Percentiles rank a stretch among this genome's conserved stretches.
Evolutionary conservation across 1,140 invertebrate species (phyloP).

Genomic region (Eciton burchellii): DNA sequence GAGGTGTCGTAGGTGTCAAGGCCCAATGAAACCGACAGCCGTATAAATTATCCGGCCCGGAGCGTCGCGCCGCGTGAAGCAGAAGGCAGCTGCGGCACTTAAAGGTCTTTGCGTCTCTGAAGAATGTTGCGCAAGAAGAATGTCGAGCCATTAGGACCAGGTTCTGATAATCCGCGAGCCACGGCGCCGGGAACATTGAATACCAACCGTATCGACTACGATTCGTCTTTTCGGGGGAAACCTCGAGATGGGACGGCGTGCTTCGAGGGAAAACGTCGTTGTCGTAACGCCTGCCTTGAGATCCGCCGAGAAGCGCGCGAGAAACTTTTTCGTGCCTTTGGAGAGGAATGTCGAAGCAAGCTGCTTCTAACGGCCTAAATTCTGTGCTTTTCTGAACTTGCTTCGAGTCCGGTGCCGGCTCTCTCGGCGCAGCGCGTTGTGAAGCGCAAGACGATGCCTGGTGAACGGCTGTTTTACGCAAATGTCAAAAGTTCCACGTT

Average conservation of each 20-base stretch:
- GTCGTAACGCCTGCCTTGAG: neutral
- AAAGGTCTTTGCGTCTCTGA: constrained; percentile 74
- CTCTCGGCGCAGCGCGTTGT: too few species aligned
- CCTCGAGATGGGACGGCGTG: neutral
- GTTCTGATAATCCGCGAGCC: constrained; percentile 25
- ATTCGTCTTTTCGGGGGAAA: neutral
- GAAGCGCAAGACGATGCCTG: too few species aligned
- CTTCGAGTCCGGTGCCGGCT: neutral
- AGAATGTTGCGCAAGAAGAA: constrained; percentile 76
- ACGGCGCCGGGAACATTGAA: constrained; percentile 34
- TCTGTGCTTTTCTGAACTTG: neutral
- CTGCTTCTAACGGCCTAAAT: neutral
- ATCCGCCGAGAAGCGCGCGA: constrained; percentile 1
- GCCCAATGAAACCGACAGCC: constrained; percentile 63
- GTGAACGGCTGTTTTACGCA: too few species aligned
- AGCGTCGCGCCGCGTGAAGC: constrained; percentile 35
- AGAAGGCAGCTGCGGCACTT: constrained; percentile 62
- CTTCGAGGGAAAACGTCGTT: constrained; percentile 10
- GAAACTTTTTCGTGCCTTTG: neutral
- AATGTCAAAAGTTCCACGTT: too few species aligned
- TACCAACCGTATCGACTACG: neutral
- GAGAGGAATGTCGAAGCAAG: neutral
- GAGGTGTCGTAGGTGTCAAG: constrained; percentile 70
- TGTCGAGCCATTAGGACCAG: constrained; percentile 71
- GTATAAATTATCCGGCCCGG: constrained; percentile 52